Evolutionary conservation across 2,888 invertebrate genomes (phyloP), one percentile per base, ranked within the genome.

Genomic region (Standfussiana lucernea): DNA sequence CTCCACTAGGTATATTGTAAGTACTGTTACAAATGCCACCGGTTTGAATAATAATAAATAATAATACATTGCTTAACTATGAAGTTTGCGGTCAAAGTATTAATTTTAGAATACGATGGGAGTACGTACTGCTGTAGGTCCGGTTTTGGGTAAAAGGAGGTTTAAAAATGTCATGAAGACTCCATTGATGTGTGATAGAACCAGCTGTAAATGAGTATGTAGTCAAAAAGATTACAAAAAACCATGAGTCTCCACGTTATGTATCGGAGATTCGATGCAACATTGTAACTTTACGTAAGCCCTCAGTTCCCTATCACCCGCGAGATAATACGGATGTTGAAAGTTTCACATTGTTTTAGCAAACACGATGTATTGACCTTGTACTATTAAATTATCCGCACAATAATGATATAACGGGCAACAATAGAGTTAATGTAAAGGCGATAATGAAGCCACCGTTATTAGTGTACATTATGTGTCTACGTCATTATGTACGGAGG

Each of bases 401-500:
- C 71, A 74, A 78, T 82, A 84, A 77, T 73, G 68, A 67, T 59
- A 74, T 77, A 84, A 70, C 72, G 59, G 45, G 64, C 75, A 75
- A 86, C 86, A 86, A 86, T 82, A 79, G 79, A 77, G 80, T 79
- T 70, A 74, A 74, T 79, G 40, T 74, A 62, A 76, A 74, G 79
- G 84, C 74, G 81, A 79, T 77, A 83, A 83, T 81, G 61, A 74
- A 59, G 32, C 72, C 53, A 47, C 62, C 53, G 37, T 83, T 86
- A 83, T 83, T 83, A 80, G 74, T 37, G 69, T 28, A 65, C 75
- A 75, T 80, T 65, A 74, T 86, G 65, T 64, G 66, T 65, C 40
- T 59, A 72, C 35, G 53, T 65, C 47, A 77, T 65, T 69, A 77
- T 71, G 62, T 69, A 74, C 72, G 47, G 13, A 65, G 56, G 47